Conservation (phyloP, 2,113 vertebrate species). For the Trogon surrucura region DNA sequence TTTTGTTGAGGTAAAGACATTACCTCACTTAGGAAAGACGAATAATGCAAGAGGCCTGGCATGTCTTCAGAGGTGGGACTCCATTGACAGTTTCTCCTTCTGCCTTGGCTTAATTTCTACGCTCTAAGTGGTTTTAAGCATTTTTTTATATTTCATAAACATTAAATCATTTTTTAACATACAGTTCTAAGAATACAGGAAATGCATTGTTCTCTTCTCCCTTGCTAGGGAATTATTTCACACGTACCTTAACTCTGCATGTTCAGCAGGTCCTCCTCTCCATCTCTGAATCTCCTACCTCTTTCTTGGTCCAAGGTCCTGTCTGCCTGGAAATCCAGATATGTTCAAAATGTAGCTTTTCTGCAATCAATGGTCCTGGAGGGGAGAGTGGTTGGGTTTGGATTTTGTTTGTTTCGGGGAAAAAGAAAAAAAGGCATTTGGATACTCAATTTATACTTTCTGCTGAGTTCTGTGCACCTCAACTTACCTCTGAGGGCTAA, state of each 20-base stretch:
- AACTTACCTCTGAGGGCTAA: neutral
- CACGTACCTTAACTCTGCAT: neutral
- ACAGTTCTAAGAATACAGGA: neutral
- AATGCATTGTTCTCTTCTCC: neutral
- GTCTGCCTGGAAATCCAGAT: neutral
- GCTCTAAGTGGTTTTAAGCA: neutral
- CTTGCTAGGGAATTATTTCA: neutral
- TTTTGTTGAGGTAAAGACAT: neutral
- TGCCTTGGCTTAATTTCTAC: neutral
- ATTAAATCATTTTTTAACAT: neutral
- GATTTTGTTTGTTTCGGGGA: neutral
- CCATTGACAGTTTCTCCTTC: too few species aligned
- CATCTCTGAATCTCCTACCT: neutral
- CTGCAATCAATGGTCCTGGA: neutral
- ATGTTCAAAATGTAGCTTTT: neutral
- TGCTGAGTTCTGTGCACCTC: fast-evolving
- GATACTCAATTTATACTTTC: neutral
- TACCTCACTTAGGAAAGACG: neutral
- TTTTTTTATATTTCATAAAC: neutral
- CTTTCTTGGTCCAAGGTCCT: neutral
- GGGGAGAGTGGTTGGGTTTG: too few species aligned
- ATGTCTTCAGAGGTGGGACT: neutral
- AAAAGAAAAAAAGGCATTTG: neutral
- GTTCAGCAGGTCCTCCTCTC: neutral
- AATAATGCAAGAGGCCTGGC: neutral